Base-by-base conservation (phyloP, 2,888 invertebrate genomes). In the Dilophus febrilis region DNA sequence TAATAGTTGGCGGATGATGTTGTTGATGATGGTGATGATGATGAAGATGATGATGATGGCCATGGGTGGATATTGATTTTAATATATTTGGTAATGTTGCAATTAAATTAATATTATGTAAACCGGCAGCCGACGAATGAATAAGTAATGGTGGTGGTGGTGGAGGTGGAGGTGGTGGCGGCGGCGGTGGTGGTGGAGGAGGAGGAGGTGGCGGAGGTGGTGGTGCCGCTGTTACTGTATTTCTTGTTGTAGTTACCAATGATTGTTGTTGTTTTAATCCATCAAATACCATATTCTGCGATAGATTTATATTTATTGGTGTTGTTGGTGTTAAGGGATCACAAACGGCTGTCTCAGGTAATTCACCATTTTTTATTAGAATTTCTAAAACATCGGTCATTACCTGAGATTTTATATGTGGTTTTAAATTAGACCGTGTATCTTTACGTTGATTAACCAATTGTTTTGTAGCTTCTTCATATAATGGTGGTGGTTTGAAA, bases 291-390 rank as follows among this genome's bases (percentile, higher is more conserved):
- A 40, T 40, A 17, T 40, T 37, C 30, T 44, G 44, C 13, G 37
- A 22, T 34, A 42, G 35, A 11, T 38, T 40, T 18, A 38, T 30
- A 37, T 52, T 55, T 4, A 52, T 43, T 53, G 57, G 44, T 50
- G 57, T 47, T 46, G 60, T 62, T 22, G 76, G 70, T 19, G 73
- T 69, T 45, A 70, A 57, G 2, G 60, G 55, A 36, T 59, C 43
- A 19, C 17, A 27, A 6, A 54, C 88, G 1, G 87, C 87, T 50
- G 87, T 87, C 8, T 88, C 78, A 2, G 91, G 87, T 42, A 92
- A 61, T 55, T 92, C 92, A 11, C 92, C 92, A 57, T 87, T 88
- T 54, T 90, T 83, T 34, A 92, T 90, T 12, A 94, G 71, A 48
- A 94, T 90, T 56, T 94, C 91, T 40, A 94, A 65, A 1, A 94